Base-by-base conservation (phyloP, 2,797 vertebrate genomes). In the Leptoclinus maculatus region DNA sequence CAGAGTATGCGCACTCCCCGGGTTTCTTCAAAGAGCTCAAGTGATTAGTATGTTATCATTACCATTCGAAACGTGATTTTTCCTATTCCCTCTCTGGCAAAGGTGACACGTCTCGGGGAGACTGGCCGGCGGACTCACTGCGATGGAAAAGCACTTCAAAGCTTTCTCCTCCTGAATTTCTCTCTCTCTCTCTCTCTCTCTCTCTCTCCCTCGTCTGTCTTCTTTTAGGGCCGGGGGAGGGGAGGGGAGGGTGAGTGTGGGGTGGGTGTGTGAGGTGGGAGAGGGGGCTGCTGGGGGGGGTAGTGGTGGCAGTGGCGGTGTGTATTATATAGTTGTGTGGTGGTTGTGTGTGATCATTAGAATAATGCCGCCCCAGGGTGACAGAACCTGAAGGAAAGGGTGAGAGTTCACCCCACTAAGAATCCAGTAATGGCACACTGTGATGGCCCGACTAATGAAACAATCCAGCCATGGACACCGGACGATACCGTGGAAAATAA, bases 41-140 rank as follows among this genome's bases (percentile, higher is more conserved):
- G 97, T 99, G 98, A 99, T 99, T 99, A 99, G 98, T 97, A 99
- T 99, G 98, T 99, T 99, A 99, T 99, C 98, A 99, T 99, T 99
- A 99, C 97, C 98, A 99, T 99, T 99, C 97, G 97, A 98, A 99
- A 98, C 97, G 97, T 98, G 97, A 98, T 98, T 98, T 45, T 97
- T 96, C 96, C 97, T 98, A 99, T 98, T 99, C 98, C 98, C 98
- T 98, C 97, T 96, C 95, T n/a, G 97, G 98, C 98, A 98, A 96
- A 99, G 98, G 98, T 99, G 98, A 99, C 98, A 99, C 96, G 97
- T 99, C 97, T 97, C 95, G 96, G 97, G 97, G 97, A 98, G 97
- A 96, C 96, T n/a, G 97, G 97, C 97, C 98, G 97, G 98, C 96
- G 97, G 96, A 97, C 97, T 97, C 94, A 95, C 95, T 86, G 96